Conservation (phyloP, 2,888 invertebrate species). For the Archaeoteleia sp. region DNA sequence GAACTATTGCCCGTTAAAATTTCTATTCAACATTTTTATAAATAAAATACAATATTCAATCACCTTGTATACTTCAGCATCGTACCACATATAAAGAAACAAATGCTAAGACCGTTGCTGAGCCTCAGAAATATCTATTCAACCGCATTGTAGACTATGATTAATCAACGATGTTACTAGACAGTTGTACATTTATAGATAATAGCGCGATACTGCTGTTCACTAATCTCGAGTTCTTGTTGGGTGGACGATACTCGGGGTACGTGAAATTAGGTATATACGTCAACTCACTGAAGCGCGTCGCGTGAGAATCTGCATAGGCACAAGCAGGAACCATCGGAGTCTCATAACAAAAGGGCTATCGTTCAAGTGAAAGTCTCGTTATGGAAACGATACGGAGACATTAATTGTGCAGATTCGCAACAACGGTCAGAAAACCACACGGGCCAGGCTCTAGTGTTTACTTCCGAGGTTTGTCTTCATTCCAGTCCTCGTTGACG, state of each 20-base stretch:
- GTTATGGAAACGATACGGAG: slow-evolving; percentile 58
- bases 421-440: slow-evolving; percentile 32
- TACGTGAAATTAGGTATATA: slow-evolving; percentile 31
- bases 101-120: slow-evolving; percentile 15
- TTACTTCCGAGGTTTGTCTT: slow-evolving; percentile 38
- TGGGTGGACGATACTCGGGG: slow-evolving; percentile 33
- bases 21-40: too few species aligned
- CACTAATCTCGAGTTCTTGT: slow-evolving; percentile 36
- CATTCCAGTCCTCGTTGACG: slow-evolving; percentile 20
- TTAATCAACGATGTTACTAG: slow-evolving; percentile 33
- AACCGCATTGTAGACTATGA: slow-evolving; percentile 5
- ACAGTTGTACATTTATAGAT: slow-evolving; percentile 29
- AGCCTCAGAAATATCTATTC: slow-evolving; percentile 16
- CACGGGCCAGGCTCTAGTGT: slow-evolving; percentile 16
- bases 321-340: slow-evolving; percentile 34
- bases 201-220: slow-evolving; percentile 36
- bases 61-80: slow-evolving; percentile 24
- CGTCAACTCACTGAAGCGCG: slow-evolving; percentile 27
- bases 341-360: slow-evolving; percentile 54
- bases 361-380: slow-evolving; percentile 60
- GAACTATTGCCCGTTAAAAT: too few species aligned
- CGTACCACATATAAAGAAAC: slow-evolving; percentile 29
- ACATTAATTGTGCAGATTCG: slow-evolving; percentile 56
- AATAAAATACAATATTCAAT: too few species aligned
- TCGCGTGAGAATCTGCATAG: slow-evolving; percentile 43